Base-by-base conservation (phyloP, 1,140 invertebrate species). In the Platorchestia sp. region DNA sequence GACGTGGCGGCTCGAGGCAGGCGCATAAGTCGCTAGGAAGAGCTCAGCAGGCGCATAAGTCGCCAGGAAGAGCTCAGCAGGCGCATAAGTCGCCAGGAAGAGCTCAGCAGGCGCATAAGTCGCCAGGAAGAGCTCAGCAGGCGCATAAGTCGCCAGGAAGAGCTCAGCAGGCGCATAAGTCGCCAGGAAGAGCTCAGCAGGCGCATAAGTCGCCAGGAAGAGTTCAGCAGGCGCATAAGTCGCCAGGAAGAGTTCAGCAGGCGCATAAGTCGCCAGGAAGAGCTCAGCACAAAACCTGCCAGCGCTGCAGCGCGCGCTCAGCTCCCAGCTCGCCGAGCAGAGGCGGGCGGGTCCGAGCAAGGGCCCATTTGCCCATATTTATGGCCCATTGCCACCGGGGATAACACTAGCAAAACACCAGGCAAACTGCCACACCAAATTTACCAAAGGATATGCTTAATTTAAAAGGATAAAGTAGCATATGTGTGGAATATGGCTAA, bases 391-490 rank as follows among this genome's bases (percentile, higher is more conserved):
- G 43, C 91, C 91, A 93, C 43, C 6, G 44, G 40, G 91, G 91
- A 93, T 93, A 93, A 93, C 91, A 93, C 91, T 47, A 40, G 91
- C 45, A 93, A 93, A 93, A 45, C 91, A 93, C 91, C 43, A 93
- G 91, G 44, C 91, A 93, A 93, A 93, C 91, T 93, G 45, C 91
- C 45, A 47, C 91, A 45, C 91, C 91, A 93, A 93, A 93, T 93
- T 93, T 93, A 93, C 91, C 91, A n/a, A 93, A 93, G 91, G 91
- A 93, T 93, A 93, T 93, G 43, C 44, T 93, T 93, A 93, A 93
- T 93, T 93, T 93, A 93, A 45, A 44, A 93, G 91, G 91, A 93
- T 93, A 93, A 93, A 93, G 91, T 45, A 47, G 91, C 91, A 45
- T 40, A 44, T n/a, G 44, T 93, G 91, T 44, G 10, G 91, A 44